Evolutionary conservation across 2,888 invertebrate species (phyloP), one percentile per base, ranked within the genome.

Genomic region (Cataglyphis livida): DNA sequence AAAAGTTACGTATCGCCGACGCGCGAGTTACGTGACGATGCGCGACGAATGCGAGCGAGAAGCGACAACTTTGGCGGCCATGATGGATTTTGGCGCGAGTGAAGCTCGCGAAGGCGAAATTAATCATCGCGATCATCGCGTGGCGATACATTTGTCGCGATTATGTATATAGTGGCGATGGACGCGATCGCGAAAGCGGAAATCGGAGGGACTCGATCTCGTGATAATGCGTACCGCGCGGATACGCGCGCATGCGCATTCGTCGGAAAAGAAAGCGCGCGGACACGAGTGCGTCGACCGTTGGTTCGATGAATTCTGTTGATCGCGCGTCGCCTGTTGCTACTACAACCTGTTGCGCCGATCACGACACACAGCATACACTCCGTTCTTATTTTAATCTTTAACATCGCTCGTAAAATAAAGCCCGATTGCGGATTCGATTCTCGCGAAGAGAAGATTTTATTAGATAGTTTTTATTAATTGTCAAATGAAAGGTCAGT

Each of bases 241-340:
- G 9, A n/a, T 71, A 54, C 66, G 59, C 51, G 73, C 41, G 66
- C 57, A 38, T 25, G 64, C 73, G 70, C 76, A 65, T 25, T 59
- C 65, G 66, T 12, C 32, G 21, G 61, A 64, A 38, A 21, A 15
- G 21, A 21, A 71, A 78, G 7, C 61, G 71, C 85, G 85, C 84
- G 86, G 82, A 85, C 81, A 82, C 64, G 86, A 84, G 84, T 88
- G 89, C 89, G 89, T 85, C 89, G 89, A 89, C 89, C 89, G 89
- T 89, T 87, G 64, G 83, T 79, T 81, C 82, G 84, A 76, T 70
- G 84, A 87, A 83, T 82, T 82, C 82, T 70, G 84, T 73, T 74
- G 82, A 71, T 81, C 82, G 74, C 70, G 62, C 73, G 74, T 82
- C 85, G 86, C 84, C 84, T 86, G 88, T 84, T 82, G 84, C 81